These are phyloP conservation scores for Polypterus bichir DNA, from an alignment of 2,113 vertebrate genomes.

Conservation along the genomic window DNA sequence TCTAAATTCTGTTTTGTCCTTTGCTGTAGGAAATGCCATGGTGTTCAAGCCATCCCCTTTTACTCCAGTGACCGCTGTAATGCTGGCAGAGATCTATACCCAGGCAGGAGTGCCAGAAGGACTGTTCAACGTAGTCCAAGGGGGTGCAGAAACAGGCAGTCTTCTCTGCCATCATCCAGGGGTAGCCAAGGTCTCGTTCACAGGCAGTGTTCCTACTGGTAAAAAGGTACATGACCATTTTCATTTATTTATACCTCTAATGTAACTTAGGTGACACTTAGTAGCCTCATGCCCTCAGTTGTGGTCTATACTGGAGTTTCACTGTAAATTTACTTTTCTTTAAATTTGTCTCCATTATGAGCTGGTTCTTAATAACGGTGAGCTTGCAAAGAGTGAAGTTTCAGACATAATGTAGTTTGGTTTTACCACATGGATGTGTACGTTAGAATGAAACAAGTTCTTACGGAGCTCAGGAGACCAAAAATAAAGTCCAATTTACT, in stretches of 20 bases:
- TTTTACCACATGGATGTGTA: too few species aligned
- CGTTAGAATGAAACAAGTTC: too few species aligned
- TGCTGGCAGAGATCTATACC: conserved; percentile 82
- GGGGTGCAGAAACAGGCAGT: conserved; percentile 73
- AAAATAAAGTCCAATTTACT: too few species aligned
- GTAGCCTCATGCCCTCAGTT: too few species aligned
- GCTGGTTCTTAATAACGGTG: too few species aligned
- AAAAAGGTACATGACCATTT: conserved; percentile 59
- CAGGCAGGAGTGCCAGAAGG: conserved; percentile 75
- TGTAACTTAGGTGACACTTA: too few species aligned
- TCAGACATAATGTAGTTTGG: too few species aligned
- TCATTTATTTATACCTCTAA: neutral
- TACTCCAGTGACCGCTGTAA: conserved; percentile 65
- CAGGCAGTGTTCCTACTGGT: conserved; percentile 87
- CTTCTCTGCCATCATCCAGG: conserved; percentile 72
- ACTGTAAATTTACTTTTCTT: too few species aligned
- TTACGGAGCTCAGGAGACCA: too few species aligned
- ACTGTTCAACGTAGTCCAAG: conserved; percentile 90
- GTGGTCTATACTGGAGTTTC: too few species aligned
- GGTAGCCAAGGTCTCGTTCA: conserved; percentile 93
- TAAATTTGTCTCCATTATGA: too few species aligned
- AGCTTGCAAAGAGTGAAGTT: too few species aligned
- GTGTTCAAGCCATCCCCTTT: conserved; percentile 90
- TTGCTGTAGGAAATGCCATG: conserved; percentile 77
- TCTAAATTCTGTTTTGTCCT: neutral